Percentiles rank a stretch among this genome's conserved stretches.
These are phyloP conservation scores for Candidula unifasciata DNA, from an alignment of 2,888 invertebrate genomes.

Conservation along the genomic window DNA sequence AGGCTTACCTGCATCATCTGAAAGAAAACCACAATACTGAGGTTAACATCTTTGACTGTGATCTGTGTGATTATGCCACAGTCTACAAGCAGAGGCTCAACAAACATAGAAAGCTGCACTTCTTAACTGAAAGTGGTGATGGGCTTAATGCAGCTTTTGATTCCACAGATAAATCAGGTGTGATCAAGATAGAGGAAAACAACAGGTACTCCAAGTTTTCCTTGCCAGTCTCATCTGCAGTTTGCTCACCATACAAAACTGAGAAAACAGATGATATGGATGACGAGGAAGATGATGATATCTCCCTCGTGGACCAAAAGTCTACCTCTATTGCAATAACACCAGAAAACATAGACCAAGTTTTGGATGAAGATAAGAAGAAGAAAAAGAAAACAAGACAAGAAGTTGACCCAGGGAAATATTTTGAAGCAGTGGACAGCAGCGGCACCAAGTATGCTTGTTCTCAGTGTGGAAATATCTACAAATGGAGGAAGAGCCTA, in stretches of 20 bases:
- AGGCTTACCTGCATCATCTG: slow-evolving; percentile 69
- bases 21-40: slow-evolving; percentile 68
- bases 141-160: not conserved
- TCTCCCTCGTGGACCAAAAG: slow-evolving; percentile 13
- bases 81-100: slow-evolving; percentile 73
- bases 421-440: slow-evolving; percentile 72
- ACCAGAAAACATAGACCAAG: slow-evolving; percentile 42
- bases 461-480: slow-evolving; percentile 77
- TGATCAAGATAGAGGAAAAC: slow-evolving; percentile 49
- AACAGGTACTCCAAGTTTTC: slow-evolving; percentile 10
- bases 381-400: slow-evolving; percentile 72
- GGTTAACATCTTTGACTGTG: slow-evolving; percentile 71
- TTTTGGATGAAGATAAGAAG: slow-evolving; percentile 48
- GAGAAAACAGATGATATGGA: slow-evolving; percentile 57
- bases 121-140: slow-evolving; percentile 54
- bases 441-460: slow-evolving; percentile 77
- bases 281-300: slow-evolving; percentile 59
- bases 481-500: slow-evolving; percentile 77
- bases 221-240: not conserved
- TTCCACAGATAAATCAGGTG: slow-evolving; percentile 55
- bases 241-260: not conserved
- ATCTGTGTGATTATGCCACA: slow-evolving; percentile 74
- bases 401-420: slow-evolving; percentile 75
- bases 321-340: slow-evolving; percentile 24
- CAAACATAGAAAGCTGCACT: slow-evolving; percentile 69